phyloP scores from a whole-genome alignment of 64 coral and sea anemone species.

The Stichodactyla mertensii region DNA sequence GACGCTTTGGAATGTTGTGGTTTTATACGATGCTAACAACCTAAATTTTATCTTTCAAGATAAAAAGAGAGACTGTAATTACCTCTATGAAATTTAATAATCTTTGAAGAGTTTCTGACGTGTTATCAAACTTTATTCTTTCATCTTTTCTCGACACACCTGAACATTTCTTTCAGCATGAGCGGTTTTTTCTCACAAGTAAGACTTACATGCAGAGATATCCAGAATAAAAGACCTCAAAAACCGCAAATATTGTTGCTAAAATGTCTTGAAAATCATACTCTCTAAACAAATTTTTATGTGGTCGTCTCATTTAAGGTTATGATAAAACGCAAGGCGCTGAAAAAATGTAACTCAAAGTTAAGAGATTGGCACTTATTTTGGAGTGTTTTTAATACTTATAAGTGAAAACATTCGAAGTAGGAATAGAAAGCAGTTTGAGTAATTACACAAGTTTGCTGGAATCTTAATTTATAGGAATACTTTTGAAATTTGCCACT shows the following conservation, averaged over 20 bases:
- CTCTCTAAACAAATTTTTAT: too few species aligned
- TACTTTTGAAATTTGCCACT: too few species aligned
- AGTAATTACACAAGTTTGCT: too few species aligned
- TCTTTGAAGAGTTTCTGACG: neutral
- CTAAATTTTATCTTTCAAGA: neutral
- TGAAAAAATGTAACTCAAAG: too few species aligned
- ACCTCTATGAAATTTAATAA: neutral
- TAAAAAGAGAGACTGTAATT: neutral
- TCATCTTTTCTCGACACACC: neutral
- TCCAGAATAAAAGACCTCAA: neutral
- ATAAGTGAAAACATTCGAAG: too few species aligned
- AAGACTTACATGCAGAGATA: neutral
- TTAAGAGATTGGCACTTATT: too few species aligned
- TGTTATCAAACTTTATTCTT: neutral
- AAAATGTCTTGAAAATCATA: neutral
- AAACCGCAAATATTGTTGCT: neutral
- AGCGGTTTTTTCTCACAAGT: slow-evolving; percentile 7
- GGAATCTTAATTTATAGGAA: too few species aligned
- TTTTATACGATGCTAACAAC: neutral
- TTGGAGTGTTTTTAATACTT: too few species aligned
- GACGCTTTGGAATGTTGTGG: neutral
- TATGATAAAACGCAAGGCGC: too few species aligned
- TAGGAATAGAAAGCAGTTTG: too few species aligned
- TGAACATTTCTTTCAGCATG: slow-evolving; percentile 9
- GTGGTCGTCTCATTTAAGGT: too few species aligned